phyloP scores from a whole-genome alignment of 2,797 vertebrate species.

The Anas acuta region DNA sequence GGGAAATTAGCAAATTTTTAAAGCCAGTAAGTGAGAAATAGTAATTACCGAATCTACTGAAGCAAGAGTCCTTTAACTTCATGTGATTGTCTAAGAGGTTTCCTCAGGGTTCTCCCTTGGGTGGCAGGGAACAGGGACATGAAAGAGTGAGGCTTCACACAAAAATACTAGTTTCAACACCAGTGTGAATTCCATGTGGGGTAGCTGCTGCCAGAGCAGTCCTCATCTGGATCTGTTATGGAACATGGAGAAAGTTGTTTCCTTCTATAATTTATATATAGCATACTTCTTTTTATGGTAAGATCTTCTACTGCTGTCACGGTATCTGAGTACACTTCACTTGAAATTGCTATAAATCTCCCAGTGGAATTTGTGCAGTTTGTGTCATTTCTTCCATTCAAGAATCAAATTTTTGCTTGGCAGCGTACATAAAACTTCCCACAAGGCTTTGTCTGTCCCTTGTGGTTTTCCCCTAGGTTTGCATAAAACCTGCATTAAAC shows the following conservation, averaged over 20 bases:
- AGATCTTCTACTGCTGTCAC: neutral
- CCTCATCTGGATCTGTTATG: neutral
- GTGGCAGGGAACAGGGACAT: rapidly evolving
- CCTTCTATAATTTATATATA: neutral
- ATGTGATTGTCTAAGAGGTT: neutral
- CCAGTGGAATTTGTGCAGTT: neutral
- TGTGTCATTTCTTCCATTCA: neutral
- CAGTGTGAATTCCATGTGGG: neutral
- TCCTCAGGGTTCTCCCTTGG: neutral
- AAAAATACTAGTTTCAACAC: neutral
- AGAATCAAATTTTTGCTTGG: neutral
- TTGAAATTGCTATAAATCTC: neutral
- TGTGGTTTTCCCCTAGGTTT: neutral
- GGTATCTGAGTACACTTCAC: neutral
- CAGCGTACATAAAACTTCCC: neutral
- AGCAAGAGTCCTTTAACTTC: neutral
- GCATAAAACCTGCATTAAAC: neutral
- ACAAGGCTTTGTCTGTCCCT: rapidly evolving
- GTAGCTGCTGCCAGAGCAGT: neutral
- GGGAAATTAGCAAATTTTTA: neutral
- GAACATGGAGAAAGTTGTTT: neutral
- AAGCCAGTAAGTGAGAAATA: neutral
- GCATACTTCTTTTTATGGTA: neutral
- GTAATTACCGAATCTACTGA: neutral
- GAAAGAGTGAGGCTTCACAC: neutral